phyloP scores from a whole-genome alignment of 2,113 vertebrate genomes.

The Miniopterus natalensis region DNA sequence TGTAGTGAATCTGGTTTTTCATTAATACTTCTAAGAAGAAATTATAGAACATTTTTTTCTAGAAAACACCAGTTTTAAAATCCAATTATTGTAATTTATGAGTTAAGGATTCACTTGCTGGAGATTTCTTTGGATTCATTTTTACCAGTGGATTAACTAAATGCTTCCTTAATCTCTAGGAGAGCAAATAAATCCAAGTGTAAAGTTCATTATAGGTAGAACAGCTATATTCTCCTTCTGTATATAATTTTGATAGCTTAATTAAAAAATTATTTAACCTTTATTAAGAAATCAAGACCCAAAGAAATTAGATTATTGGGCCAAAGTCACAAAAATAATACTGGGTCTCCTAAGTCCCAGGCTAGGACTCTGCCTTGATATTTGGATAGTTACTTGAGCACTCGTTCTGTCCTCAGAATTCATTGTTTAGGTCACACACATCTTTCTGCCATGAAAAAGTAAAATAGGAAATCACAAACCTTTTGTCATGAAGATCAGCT shows the following conservation, averaged over 20 bases:
- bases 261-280: neutral
- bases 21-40: conserved; percentile 70
- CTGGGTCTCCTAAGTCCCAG: neutral
- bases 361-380: neutral
- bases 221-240: neutral
- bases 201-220: neutral
- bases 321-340: neutral
- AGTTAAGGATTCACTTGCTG: conserved; percentile 43
- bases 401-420: neutral
- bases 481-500: neutral
- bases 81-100: conserved; percentile 64
- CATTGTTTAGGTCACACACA: neutral
- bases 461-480: neutral
- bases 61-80: conserved; percentile 64
- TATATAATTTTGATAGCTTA: neutral
- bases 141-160: neutral
- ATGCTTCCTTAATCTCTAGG: conserved; percentile 22
- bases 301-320: neutral
- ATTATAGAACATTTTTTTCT: conserved; percentile 49
- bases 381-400: neutral
- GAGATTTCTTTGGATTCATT: conserved; percentile 26
- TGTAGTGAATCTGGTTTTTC: conserved; percentile 48
- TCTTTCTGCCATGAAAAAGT: neutral
- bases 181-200: neutral
- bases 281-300: neutral